phyloP scores from a whole-genome alignment of 2,797 vertebrate genomes.

The Sebastes melanostomus region DNA sequence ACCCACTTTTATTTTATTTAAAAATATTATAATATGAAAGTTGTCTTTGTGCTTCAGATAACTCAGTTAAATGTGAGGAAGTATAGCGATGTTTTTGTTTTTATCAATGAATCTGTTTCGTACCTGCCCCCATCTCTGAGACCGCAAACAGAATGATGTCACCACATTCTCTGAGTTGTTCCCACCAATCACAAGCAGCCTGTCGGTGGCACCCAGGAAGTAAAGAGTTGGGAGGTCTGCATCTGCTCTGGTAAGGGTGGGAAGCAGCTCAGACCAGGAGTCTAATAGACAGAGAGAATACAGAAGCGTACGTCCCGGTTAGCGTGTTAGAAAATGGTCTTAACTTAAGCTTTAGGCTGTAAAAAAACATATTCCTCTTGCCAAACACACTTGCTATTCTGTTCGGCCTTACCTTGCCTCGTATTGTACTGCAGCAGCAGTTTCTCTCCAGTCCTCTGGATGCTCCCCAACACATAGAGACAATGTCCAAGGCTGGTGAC shows the following conservation, averaged over 20 bases:
- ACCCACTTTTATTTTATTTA: not conserved
- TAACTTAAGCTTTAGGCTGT: not conserved
- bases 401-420: conserved; percentile 52
- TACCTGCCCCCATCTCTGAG: conserved; percentile 77
- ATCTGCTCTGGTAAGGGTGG: conserved; percentile 79
- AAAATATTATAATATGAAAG: not conserved
- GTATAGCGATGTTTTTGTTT: not conserved
- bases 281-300: conserved; percentile 65
- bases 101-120: not conserved
- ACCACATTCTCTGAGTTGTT: conserved; percentile 79
- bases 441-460: conserved; percentile 84
- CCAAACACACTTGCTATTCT: not conserved
- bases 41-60: not conserved
- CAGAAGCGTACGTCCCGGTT: not conserved
- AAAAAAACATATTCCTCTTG: not conserved
- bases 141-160: conserved; percentile 77
- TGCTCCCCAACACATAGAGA: conserved; percentile 82
- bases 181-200: conserved; percentile 81
- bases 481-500: conserved; percentile 68
- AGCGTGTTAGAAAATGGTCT: not conserved
- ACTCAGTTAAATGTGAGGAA: not conserved
- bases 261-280: conserved; percentile 82
- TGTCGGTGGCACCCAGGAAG: conserved; percentile 82
- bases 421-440: conserved; percentile 80
- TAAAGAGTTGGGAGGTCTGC: conserved; percentile 80